phyloP scores from a whole-genome alignment of 2,797 vertebrate species.

The Cynopterus sphinx region DNA sequence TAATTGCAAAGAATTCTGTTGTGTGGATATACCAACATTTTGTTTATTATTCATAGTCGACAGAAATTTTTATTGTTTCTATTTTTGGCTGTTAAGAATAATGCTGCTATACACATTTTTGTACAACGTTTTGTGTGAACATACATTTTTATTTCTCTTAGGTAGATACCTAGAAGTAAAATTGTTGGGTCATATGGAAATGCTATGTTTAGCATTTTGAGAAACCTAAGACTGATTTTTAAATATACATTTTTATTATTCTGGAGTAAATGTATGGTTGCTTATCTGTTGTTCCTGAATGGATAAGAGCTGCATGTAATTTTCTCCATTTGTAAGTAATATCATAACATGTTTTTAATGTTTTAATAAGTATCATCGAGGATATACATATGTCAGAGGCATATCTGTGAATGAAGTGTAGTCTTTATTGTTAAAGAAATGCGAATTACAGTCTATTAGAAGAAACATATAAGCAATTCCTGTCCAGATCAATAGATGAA shows the following conservation, averaged over 20 bases:
- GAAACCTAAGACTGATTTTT: conserved; percentile 3
- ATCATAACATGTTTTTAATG: conserved; percentile 12
- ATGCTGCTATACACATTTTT: neutral
- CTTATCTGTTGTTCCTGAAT: neutral
- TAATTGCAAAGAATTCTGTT: neutral
- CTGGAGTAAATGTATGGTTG: neutral
- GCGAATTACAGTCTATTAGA: neutral
- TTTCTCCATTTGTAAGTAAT: neutral
- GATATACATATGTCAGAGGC: neutral
- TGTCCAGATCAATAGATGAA: neutral
- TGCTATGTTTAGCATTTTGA: neutral
- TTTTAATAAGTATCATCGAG: neutral
- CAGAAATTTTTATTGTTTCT: neutral
- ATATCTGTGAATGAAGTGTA: neutral
- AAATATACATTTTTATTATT: neutral
- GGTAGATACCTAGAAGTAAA: neutral
- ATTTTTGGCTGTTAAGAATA: neutral
- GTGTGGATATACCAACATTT: neutral
- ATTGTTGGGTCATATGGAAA: neutral
- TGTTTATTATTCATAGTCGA: neutral
- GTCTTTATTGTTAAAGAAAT: neutral
- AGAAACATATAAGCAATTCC: neutral
- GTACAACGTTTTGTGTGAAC: neutral
- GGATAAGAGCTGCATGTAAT: neutral
- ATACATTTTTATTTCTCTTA: conserved; percentile 1